phyloP scores from a whole-genome alignment of 2,797 vertebrate genomes.

The Cuculus canorus region DNA sequence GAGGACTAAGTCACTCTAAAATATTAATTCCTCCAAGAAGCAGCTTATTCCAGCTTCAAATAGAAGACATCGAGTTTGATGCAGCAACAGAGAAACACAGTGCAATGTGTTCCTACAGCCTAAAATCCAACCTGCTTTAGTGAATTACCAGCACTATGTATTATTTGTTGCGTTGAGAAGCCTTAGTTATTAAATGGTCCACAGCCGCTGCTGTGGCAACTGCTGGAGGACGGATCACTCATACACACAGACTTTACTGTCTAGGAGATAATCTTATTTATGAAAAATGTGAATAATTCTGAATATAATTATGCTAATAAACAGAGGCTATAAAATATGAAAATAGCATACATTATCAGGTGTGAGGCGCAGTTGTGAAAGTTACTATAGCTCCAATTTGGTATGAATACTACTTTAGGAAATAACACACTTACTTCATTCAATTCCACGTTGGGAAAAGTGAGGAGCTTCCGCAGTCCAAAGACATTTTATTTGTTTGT shows the following conservation, averaged over 20 bases:
- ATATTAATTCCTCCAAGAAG: neutral
- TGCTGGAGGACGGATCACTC: neutral
- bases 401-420: neutral
- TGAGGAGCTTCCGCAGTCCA: neutral
- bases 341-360: neutral
- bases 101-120: neutral
- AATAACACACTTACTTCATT: neutral
- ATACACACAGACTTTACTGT: neutral
- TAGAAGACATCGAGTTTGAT: neutral
- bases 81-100: neutral
- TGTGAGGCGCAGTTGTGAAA: neutral
- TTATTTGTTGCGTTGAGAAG: neutral
- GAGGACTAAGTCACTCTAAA: neutral
- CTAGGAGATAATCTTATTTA: neutral
- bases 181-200: neutral
- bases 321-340: neutral
- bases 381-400: neutral
- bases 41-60: neutral
- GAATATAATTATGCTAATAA: neutral
- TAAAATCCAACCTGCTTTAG: neutral
- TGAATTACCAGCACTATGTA: neutral
- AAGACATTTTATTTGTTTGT: constrained; percentile 9
- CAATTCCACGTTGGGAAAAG: neutral
- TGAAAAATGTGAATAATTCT: neutral
- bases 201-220: neutral